These are phyloP conservation scores for Dermolepida albohirtum DNA, from an alignment of 2,888 invertebrate genomes.

Conservation along the genomic window DNA sequence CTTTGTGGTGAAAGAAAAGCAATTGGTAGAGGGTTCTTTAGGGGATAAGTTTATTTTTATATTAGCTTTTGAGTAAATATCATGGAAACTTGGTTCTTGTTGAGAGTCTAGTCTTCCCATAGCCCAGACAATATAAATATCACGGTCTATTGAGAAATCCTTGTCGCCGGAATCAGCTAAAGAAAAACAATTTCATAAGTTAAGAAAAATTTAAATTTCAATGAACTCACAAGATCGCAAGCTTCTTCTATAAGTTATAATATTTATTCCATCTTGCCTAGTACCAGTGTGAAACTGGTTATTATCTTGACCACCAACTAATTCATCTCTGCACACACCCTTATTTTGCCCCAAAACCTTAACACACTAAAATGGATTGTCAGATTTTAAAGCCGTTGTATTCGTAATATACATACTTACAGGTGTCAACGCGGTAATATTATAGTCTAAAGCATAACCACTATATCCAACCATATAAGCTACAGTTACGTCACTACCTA, in stretches of 20 bases:
- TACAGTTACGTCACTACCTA: constrained; percentile 86
- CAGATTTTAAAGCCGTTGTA: background rate
- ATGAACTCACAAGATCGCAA: constrained; percentile 76
- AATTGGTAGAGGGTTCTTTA: constrained; percentile 75
- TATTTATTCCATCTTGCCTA: constrained; percentile 80
- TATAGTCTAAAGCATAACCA: constrained; percentile 85
- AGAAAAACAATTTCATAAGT: constrained; percentile 45
- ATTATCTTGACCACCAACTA: constrained; percentile 84
- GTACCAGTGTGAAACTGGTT: constrained; percentile 82
- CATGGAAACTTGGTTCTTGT: constrained; percentile 86
- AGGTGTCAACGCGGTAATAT: constrained; percentile 84
- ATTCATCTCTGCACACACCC: constrained; percentile 87
- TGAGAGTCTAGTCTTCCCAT: constrained; percentile 82
- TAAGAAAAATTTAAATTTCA: background rate
- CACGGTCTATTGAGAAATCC: constrained; percentile 74
- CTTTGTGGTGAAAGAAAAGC: constrained; percentile 77
- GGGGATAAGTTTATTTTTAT: constrained; percentile 75
- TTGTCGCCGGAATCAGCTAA: constrained; percentile 83
- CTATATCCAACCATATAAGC: constrained; percentile 79
- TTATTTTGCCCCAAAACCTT: constrained; percentile 87
- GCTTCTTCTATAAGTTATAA: constrained; percentile 81
- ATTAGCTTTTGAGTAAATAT: constrained; percentile 79
- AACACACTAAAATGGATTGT: constrained; percentile 73
- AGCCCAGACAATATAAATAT: constrained; percentile 83
- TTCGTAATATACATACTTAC: constrained; percentile 67